Conservation (phyloP, 2,888 invertebrate genomes). For the Girardia tigrina region DNA sequence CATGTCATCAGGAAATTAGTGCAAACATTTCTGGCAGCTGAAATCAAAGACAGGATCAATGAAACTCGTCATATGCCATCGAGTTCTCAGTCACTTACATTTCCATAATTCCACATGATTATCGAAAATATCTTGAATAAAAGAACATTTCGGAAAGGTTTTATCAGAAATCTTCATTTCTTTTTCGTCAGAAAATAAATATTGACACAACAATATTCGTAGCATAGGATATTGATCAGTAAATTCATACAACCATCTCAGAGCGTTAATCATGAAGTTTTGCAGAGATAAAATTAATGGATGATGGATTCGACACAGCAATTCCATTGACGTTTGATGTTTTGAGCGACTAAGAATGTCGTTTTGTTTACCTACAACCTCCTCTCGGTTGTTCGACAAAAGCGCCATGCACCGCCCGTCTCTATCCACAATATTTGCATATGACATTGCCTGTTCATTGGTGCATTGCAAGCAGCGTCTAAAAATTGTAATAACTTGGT, state of each 20-base stretch:
- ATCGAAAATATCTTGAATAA: background rate
- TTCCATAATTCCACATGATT: background rate
- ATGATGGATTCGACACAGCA: slow-evolving; percentile 8
- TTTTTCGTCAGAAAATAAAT: background rate
- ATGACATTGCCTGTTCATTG: background rate
- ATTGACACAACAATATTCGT: background rate
- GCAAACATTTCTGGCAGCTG: background rate
- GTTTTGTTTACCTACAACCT: background rate
- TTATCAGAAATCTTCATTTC: background rate
- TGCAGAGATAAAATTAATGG: background rate
- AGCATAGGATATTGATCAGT: background rate
- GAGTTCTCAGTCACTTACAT: background rate
- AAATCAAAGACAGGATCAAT: background rate
- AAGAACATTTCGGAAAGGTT: background rate
- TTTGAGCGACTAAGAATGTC: background rate
- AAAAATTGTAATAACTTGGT: slow-evolving; percentile 28
- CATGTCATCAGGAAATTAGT: background rate
- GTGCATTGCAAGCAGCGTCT: slow-evolving; percentile 19
- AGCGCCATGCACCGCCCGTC: background rate
- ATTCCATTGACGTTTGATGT: background rate
- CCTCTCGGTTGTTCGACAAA: background rate
- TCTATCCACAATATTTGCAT: background rate
- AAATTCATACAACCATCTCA: background rate
- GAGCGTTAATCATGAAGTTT: background rate
- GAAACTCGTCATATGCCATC: too few species aligned